These are phyloP conservation scores for Junonia oenone DNA, from an alignment of 2,888 invertebrate genomes.

Conservation along the genomic window DNA sequence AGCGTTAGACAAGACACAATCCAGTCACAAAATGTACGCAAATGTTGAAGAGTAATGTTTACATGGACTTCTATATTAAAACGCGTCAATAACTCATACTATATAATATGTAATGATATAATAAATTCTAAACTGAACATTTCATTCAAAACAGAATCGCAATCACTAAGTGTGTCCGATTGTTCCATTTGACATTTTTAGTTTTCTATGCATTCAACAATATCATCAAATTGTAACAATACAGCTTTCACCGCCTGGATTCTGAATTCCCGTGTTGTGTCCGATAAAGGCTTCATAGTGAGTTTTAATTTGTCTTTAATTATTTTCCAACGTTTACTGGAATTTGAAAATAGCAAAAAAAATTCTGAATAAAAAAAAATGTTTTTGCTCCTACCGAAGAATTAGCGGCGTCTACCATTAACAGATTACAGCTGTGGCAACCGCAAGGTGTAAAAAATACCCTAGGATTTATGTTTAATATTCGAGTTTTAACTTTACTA, in stretches of 20 bases:
- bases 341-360: conserved; percentile 15
- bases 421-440: too few relatives aligned
- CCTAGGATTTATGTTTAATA: conserved; percentile 14
- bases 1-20: too few relatives aligned
- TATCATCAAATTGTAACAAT: too few relatives aligned
- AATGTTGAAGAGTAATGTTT: too few relatives aligned
- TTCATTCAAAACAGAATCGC: conserved; percentile 17
- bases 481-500: conserved; percentile 19
- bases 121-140: conserved; percentile 14
- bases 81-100: conserved; percentile 12
- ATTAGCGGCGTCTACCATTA: conserved; percentile 21
- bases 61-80: conserved; percentile 12
- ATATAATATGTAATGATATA: conserved; percentile 11
- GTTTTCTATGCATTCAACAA: too few relatives aligned
- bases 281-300: too few relatives aligned
- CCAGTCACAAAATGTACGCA: too few relatives aligned
- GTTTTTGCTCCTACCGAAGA: conserved; percentile 6
- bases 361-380: too few relatives aligned
- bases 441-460: conserved; percentile 20
- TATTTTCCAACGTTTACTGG: conserved; percentile 23
- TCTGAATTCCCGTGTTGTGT: too few relatives aligned
- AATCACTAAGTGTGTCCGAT: conserved; percentile 18
- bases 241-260: too few relatives aligned
- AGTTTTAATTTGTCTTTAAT: too few relatives aligned
- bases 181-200: conserved; percentile 20